Evolutionary conservation across 2,888 invertebrate genomes (phyloP), one percentile per base, ranked within the genome.

Genomic region (Troglohyphantes excavatus): DNA sequence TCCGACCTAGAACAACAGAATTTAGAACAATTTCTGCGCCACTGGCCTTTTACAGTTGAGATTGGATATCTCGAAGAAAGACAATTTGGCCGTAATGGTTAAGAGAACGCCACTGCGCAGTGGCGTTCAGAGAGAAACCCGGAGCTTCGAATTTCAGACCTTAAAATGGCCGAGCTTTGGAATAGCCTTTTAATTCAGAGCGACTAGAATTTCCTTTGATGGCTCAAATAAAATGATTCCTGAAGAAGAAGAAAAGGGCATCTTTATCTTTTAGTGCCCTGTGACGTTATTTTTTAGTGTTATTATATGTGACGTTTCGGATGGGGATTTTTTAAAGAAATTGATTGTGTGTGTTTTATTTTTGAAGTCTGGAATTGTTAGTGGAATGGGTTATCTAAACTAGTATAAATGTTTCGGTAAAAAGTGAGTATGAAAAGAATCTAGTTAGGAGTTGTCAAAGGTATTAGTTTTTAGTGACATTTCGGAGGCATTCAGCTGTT

Each of bases 101-200:
- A 78, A 78, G 43, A 29, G 65, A 39, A 43, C 39, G 13, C 39
- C 23, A 43, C 39, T 65, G 26, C 39, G 26, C 39, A 78, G 21
- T 17, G 1, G 9, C 27, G 46, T 23, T 23, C 63, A n/a, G n/a
- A n/a, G n/a, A n/a, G n/a, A n/a, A n/a, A n/a, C n/a, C 61, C 17
- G 17, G 63, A 65, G 61, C 23, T 5, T 78, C 43, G 43, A 17
- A 65, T 78, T 78, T 78, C 78, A 43, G 61, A 63, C 13, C 65
- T 39, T 7, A 65, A 65, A 78, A 33, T 78, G 78, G 65, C 63
- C 21, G 21, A 78, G 63, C 43, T 43, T 33, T 63, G 39, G 63
- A 65, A 65, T 65, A 33, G 63, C n/a, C 78, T 33, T 65, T 78
- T 78, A 78, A 78, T 78, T 78, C 43, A 65, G 63, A 61, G 43